Conservation (phyloP, 2,113 vertebrate species). For the Porphyrio hochstetteri region DNA sequence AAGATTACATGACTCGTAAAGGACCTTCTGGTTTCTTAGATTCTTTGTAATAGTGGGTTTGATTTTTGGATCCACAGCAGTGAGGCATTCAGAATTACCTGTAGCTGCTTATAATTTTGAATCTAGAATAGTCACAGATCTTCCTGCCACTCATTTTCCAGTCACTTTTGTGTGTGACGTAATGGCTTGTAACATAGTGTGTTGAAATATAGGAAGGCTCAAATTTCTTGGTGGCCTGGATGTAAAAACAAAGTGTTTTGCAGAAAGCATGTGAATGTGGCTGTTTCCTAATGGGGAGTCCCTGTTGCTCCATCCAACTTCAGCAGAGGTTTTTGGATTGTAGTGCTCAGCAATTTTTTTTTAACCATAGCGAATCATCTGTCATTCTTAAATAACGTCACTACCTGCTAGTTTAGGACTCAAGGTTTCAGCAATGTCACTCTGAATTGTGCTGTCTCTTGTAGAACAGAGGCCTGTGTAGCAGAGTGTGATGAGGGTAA, state of each 20-base stretch:
- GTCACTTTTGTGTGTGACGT: background rate
- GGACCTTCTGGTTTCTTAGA: background rate
- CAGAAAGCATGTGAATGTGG: background rate
- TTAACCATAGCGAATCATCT: background rate
- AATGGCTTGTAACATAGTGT: background rate
- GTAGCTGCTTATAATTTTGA: background rate
- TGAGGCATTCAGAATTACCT: background rate
- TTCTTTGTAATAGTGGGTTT: background rate
- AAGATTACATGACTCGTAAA: background rate
- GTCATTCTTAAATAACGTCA: slow-evolving; percentile 36
- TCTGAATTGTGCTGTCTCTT: background rate
- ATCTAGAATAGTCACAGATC: background rate
- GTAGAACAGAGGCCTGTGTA: background rate
- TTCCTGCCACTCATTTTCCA: background rate
- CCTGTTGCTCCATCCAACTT: background rate
- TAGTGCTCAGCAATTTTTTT: slow-evolving; percentile 10
- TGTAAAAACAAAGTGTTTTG: background rate
- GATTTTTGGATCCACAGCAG: background rate
- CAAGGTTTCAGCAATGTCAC: background rate
- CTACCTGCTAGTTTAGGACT: slow-evolving; percentile 1
- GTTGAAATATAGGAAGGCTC: background rate
- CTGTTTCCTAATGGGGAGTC: background rate
- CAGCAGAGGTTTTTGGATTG: background rate
- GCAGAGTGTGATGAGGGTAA: background rate
- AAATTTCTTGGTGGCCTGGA: background rate